Base-by-base conservation (phyloP, 2,888 invertebrate genomes). In the Ecliptopera silaceata region DNA sequence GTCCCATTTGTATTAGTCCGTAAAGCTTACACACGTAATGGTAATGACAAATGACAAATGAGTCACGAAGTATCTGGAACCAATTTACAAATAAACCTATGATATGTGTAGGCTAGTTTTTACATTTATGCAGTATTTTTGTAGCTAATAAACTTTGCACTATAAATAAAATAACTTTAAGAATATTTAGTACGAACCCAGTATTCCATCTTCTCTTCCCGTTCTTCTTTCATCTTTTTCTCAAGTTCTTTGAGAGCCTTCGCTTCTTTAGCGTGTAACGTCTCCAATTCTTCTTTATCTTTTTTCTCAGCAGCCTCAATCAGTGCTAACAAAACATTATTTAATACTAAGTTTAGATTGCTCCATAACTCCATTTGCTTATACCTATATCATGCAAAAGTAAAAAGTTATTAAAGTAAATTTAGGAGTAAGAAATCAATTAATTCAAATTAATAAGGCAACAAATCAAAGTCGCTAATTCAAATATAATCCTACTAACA, bases 161-260 rank as follows among this genome's bases (percentile, higher is more conserved):
- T 31, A 11, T 31, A 29, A 29, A 10, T 22, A 6, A 22, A 4
- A 6, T 5, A 22, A 22, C 22, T 6, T 26, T 26, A 26, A 34
- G 1, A 5, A 13, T 13, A 13, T 13, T 12, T 26, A 13, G 12
- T 26, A 12, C 43, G 64, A 62, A 89, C 90, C 91, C 91, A 91
- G 65, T 91, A 91, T 66, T 91, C 90, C 89, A 91, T 89, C 67
- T 84, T 88, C 22, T 91, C 88, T 68, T 91, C 89, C 0, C 80
- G 81, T 60, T 89, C 88, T 57, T 82, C 79, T 69, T 74, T 74
- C 58, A 88, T 67, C 55, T 83, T 86, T 59, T 84, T 80, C 50
- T 92, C 87, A 13, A 91, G 65, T 65, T 91, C 90, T 64, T 79
- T 77, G 61, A 83, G 63, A 3, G 79, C 80, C 60, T 86, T 83